Conservation (phyloP, 64 coral and sea anemone species). For the Acropora tenuis region DNA sequence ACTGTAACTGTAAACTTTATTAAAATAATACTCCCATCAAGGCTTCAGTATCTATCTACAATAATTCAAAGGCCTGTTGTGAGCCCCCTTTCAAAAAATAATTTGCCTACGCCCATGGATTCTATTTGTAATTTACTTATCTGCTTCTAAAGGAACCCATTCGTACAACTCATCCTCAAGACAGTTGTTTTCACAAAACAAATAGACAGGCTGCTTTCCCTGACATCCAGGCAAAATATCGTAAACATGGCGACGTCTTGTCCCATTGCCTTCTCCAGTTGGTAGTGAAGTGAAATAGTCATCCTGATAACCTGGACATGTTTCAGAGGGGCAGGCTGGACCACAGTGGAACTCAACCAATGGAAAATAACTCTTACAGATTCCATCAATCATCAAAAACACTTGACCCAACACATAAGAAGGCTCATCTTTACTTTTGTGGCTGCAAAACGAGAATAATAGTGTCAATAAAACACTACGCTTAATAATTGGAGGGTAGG, state of each 20-base stretch:
- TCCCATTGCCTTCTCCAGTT: background rate
- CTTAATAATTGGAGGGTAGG: no score
- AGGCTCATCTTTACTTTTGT: background rate
- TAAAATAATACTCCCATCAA: no score
- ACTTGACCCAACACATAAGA: constrained; percentile 21
- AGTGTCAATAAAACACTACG: no score
- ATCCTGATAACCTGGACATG: constrained; percentile 42
- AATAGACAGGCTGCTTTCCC: background rate
- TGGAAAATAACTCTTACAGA: constrained; percentile 37
- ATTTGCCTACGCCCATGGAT: no score
- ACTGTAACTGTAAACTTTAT: no score
- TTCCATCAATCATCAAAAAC: constrained; percentile 42
- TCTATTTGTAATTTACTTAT: no score
- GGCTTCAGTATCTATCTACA: no score
- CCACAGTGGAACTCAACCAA: constrained; percentile 62
- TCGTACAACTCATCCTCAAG: background rate
- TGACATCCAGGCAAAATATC: constrained; percentile 31
- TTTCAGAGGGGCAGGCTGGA: constrained; percentile 27
- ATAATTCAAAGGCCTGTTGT: no score
- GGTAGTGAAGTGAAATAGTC: background rate
- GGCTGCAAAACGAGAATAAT: background rate
- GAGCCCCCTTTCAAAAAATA: no score
- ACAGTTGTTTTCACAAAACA: background rate
- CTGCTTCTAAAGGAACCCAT: background rate
- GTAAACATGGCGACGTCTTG: constrained; percentile 23